These are phyloP conservation scores for Entomobrya proxima DNA, from an alignment of 2,888 invertebrate genomes.

Conservation along the genomic window DNA sequence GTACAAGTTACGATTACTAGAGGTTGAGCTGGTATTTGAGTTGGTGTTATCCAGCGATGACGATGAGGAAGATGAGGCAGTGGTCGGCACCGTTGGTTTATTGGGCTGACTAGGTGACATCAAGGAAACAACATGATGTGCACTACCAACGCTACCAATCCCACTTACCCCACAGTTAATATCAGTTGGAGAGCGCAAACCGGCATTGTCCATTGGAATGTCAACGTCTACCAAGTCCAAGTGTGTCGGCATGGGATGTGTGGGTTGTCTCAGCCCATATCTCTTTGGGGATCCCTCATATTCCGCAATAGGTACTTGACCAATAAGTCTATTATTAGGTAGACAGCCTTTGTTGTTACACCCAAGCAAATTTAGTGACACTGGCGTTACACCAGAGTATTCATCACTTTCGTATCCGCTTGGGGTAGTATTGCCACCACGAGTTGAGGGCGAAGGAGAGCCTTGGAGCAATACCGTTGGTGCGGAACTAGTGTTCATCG, in stretches of 20 bases:
- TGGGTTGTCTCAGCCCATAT: slow-evolving; percentile 77
- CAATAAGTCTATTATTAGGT: slow-evolving; percentile 81
- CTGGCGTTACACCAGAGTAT: slow-evolving; percentile 71
- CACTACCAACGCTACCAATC: background rate
- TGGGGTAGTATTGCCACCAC: slow-evolving; percentile 72
- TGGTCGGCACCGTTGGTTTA: slow-evolving; percentile 77
- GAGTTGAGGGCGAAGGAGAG: slow-evolving; percentile 70
- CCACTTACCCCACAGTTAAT: slow-evolving; percentile 35
- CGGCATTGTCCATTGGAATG: slow-evolving; percentile 48
- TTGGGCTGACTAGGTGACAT: slow-evolving; percentile 71
- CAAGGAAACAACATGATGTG: slow-evolving; percentile 48
- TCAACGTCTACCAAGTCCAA: slow-evolving; percentile 74
- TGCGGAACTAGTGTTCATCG: slow-evolving; percentile 46
- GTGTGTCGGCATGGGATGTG: slow-evolving; percentile 72
- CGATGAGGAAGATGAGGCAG: slow-evolving; percentile 68
- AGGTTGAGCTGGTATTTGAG: slow-evolving; percentile 68
- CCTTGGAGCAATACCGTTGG: slow-evolving; percentile 62
- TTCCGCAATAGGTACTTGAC: slow-evolving; percentile 92
- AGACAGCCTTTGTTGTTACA: slow-evolving; percentile 64
- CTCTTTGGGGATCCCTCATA: slow-evolving; percentile 94
- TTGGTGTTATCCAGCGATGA: slow-evolving; percentile 70
- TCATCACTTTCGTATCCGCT: slow-evolving; percentile 75
- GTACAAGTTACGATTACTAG: slow-evolving; percentile 67
- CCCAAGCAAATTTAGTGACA: slow-evolving; percentile 52
- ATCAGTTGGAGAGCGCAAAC: slow-evolving; percentile 41